Conservation (phyloP, 2,113 vertebrate genomes). For the Archilochus colubris region DNA sequence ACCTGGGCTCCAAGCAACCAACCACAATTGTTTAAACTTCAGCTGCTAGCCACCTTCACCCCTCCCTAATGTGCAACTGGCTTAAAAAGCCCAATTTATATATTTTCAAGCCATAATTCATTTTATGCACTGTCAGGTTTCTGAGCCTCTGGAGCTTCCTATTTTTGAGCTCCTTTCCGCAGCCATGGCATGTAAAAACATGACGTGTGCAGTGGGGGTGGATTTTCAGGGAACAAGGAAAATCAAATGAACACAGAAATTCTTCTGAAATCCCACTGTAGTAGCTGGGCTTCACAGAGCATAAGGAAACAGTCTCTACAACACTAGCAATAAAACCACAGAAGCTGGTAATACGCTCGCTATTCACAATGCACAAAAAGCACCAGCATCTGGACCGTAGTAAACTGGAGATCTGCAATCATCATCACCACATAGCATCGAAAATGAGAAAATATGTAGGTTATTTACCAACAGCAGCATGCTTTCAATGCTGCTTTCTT, state of each 20-base stretch:
- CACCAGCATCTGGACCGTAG: neutral
- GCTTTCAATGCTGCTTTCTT: neutral
- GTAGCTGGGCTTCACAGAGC: neutral
- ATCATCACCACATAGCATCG: neutral
- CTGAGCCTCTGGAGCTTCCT: constrained; percentile 31
- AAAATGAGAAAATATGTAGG: neutral
- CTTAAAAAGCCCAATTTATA: neutral
- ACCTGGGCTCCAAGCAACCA: neutral
- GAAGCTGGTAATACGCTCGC: neutral
- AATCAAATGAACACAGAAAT: neutral
- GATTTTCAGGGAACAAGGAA: neutral
- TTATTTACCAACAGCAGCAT: neutral
- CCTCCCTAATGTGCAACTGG: neutral
- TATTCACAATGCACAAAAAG: neutral
- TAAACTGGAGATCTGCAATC: neutral
- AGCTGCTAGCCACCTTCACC: neutral
- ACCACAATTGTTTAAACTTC: neutral
- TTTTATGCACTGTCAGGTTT: constrained; percentile 35
- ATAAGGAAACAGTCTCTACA: neutral
- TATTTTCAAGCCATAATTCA: constrained; percentile 14
- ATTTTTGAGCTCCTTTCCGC: constrained; percentile 5
- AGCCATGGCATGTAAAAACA: neutral
- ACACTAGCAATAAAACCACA: neutral
- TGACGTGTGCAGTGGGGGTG: neutral
- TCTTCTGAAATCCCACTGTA: neutral